Evolutionary conservation across 1,140 invertebrate species (phyloP), one percentile per base, ranked within the genome.

Genomic region (Mylabris phalerata): DNA sequence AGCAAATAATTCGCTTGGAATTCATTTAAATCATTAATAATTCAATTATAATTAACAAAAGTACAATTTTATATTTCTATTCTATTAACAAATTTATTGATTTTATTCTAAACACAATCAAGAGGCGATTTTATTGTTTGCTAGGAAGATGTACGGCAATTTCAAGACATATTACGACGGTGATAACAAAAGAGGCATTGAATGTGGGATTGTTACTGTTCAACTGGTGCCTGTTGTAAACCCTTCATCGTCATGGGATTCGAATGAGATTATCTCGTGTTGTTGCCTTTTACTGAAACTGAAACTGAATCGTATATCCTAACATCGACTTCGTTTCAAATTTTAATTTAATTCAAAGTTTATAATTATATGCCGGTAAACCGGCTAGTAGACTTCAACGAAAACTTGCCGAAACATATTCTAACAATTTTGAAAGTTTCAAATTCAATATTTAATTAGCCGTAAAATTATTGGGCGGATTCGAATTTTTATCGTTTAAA

Each of bases 131-230:
- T 54, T 54, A 42, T 54, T 54, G 50, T 45, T 45, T 54, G 42
- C 25, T 46, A 54, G 45, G 25, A 54, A 54, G 51, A 54, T 54
- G 51, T 54, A 54, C 51, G 41, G 51, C 51, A 54, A 54, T 54
- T 54, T 54, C 51, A 54, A 54, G 51, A 54, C 51, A 54, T 54
- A 54, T 54, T 54, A 54, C 51, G 51, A 54, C 42, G 51, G 51
- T 54, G 51, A 45, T 54, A 54, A 54, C 51, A 54, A 54, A 54
- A 54, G 51, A 38, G 43, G 51, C 44, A 54, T 45, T 41, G 51
- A 46, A 32, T 5, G 32, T 41, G 41, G 50, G 51, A 54, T 54
- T 54, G 44, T 54, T 42, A 45, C 51, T 54, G 51, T 54, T 54
- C 51, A 54, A 54, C 51, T 54, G 51, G 51, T 54, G 42, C 51